phyloP scores from a whole-genome alignment of 92 coral and sea anemone genomes.

The Paramuricea clavata region DNA sequence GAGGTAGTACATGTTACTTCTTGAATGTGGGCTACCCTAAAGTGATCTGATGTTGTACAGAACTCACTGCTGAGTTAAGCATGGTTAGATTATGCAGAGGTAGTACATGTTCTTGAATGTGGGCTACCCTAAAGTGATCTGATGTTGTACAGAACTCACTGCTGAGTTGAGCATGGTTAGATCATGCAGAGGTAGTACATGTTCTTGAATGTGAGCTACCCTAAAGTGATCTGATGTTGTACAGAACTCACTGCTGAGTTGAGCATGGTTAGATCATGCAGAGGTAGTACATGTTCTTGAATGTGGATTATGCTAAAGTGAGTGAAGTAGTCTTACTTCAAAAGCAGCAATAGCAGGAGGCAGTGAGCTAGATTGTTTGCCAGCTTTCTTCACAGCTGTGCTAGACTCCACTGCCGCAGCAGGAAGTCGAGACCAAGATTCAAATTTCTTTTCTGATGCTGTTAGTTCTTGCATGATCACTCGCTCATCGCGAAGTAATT shows the following conservation, averaged over 20 bases:
- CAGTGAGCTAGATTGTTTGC: conserved; percentile 71
- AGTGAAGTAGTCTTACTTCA: conserved; percentile 85
- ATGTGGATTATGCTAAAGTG: no score
- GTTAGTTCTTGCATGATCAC: conserved; percentile 78
- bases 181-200: no score
- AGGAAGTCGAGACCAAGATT: conserved; percentile 90
- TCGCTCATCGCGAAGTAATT: conserved; percentile 80
- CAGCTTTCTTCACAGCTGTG: conserved; percentile 77
- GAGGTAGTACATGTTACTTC: neutral
- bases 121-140: neutral
- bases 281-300: no score
- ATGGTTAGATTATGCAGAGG: neutral
- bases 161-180: no score
- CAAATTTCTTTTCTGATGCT: conserved; percentile 94
- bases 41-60: no score
- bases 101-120: neutral
- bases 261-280: no score
- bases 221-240: no score
- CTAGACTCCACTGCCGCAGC: conserved; percentile 83
- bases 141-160: neutral
- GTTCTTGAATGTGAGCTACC: no score
- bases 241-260: no score
- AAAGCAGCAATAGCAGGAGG: conserved; percentile 99
- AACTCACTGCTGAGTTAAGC: no score
- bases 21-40: neutral